Base-by-base conservation (phyloP, 2,888 invertebrate genomes). In the Machimus atricapillus region DNA sequence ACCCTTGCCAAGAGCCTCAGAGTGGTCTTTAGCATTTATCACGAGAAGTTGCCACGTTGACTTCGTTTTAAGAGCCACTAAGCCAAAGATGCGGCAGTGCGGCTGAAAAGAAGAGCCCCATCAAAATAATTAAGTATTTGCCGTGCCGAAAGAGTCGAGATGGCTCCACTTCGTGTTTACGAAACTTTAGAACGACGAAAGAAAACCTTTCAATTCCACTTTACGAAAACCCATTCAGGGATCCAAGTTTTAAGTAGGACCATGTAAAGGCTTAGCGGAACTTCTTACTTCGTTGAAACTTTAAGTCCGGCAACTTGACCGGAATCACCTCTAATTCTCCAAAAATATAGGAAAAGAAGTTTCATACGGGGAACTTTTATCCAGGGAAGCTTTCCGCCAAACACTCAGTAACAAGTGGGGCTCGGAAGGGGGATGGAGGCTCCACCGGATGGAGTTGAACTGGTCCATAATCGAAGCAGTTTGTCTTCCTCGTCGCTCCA, bases 231-330 rank as follows among this genome's bases (percentile, higher is more conserved):
- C 37, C 52, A 79, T 79, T 79, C 52, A 79, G 27, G 66, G 52
- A n/a, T 66, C 52, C 31, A 46, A 52, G 52, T 40, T 43, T 78
- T 78, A 78, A 43, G 43, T 40, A 78, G 40, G 37, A 34, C 79
- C 79, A 79, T 79, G 52, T 52, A 79, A 31, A 23, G 79, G 31
- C 79, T 79, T 56, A 79, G 52, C 8, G 79, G 7, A 79, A 52
- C 52, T 46, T 79, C 12, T 79, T 79, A 79, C 79, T 79, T 79
- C 40, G 79, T 79, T 79, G 16, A 79, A 79, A 83, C 82, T 66
- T 81, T 83, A 83, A 83, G 37, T 58, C 82, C 82, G 23, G 37
- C 82, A 83, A 83, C 82, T 83, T 83, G 82, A 83, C 82, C 82
- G 82, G 66, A 66, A 58, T 83, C 82, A 66, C 58, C 82, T 66